These are phyloP conservation scores for Pammene aurita DNA, from an alignment of 2,888 invertebrate species.

Conservation along the genomic window DNA sequence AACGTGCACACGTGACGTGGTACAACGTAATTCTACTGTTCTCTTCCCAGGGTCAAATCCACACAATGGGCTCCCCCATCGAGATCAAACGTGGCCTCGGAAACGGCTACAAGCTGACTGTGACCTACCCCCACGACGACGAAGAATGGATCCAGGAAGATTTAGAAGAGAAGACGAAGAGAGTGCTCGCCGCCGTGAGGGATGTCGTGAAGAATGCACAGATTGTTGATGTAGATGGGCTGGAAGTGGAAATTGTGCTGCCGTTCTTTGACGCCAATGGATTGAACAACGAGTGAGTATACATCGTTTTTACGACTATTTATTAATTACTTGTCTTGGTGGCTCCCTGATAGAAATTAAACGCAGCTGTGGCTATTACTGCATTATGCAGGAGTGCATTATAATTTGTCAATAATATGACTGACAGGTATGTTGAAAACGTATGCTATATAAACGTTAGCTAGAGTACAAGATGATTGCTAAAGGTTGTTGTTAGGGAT, in stretches of 20 bases:
- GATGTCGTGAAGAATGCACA: conserved; percentile 74
- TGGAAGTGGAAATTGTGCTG: conserved; percentile 72
- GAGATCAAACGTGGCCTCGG: conserved; percentile 83
- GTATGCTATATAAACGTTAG: too few relatives aligned
- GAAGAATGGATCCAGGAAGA: conserved; percentile 43
- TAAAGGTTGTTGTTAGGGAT: too few relatives aligned
- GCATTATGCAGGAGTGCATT: too few relatives aligned
- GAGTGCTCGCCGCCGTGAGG: conserved; percentile 66
- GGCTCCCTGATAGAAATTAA: too few relatives aligned
- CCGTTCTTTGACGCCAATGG: conserved; percentile 81
- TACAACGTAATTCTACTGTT: neutral
- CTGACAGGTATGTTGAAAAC: too few relatives aligned
- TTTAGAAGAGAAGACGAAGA: conserved; percentile 65
- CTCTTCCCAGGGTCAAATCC: conserved; percentile 76
- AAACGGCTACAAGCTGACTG: conserved; percentile 80
- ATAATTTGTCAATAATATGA: too few relatives aligned
- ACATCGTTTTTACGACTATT: neutral
- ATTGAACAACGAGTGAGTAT: conserved; percentile 78
- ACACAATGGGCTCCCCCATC: conserved; percentile 83
- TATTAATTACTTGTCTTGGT: too few relatives aligned
- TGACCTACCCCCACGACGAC: conserved; percentile 62
- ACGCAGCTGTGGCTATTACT: too few relatives aligned
- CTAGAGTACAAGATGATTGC: too few relatives aligned
- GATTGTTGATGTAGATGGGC: conserved; percentile 64
- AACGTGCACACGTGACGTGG: too few relatives aligned